Evolutionary conservation across 2,888 invertebrate species (phyloP).

Genomic region (Stenodera caucasica): DNA sequence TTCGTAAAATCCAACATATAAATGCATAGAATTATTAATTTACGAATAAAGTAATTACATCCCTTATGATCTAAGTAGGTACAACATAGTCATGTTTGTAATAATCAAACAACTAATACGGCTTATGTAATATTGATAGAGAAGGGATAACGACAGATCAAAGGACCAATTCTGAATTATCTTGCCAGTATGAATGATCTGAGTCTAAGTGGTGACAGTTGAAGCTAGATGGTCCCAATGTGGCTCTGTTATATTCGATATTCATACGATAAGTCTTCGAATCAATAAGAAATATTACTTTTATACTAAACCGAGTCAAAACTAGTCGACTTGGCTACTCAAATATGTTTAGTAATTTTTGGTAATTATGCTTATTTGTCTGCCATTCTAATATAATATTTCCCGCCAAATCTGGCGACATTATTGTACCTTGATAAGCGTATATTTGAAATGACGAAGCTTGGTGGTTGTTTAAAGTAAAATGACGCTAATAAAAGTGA

Average conservation of each 20-base stretch:
- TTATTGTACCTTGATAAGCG: conserved; percentile 20
- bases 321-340: no score
- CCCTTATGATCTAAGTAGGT: conserved; percentile 41
- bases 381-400: conserved; percentile 1
- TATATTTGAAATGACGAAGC: conserved; percentile 13
- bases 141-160: neutral
- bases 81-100: conserved; percentile 29
- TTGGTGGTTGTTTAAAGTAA: conserved; percentile 20
- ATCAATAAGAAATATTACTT: conserved; percentile 4
- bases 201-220: conserved; percentile 4
- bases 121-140: conserved; percentile 1
- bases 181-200: conserved; percentile 1
- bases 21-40: conserved; percentile 49
- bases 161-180: neutral
- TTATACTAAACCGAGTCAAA: no score
- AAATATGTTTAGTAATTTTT: neutral
- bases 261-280: neutral
- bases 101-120: conserved; percentile 24
- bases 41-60: conserved; percentile 46
- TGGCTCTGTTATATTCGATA: neutral
- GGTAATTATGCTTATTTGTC: conserved; percentile 14
- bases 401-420: neutral
- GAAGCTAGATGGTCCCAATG: conserved; percentile 1
- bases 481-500: conserved; percentile 27
- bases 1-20: conserved; percentile 47